A percentile compares a stretch with the other conserved stretches of the same genome.
Evolutionary conservation across 1,140 invertebrate genomes (phyloP).

Genomic region (Cecropterus lyciades): DNA sequence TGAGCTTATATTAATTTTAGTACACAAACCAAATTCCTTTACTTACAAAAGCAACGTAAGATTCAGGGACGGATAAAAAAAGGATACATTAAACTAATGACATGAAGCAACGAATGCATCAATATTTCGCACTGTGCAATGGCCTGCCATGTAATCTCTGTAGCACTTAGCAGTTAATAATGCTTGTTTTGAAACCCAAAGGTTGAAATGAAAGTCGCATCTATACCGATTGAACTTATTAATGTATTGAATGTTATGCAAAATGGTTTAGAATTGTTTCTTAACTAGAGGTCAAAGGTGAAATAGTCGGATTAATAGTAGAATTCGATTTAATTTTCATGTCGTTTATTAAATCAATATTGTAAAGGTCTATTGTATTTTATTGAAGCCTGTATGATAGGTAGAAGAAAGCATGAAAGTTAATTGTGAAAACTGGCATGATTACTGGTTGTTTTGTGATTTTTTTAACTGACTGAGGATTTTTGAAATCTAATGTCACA

Average conservation of each 20-base stretch:
- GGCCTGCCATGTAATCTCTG: conserved; percentile 8
- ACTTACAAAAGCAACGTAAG: not conserved
- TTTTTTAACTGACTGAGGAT: too few species aligned
- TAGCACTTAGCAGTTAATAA: conserved; percentile 17
- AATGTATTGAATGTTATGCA: conserved; percentile 20
- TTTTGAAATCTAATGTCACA: too few species aligned
- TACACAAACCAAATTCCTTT: too few species aligned
- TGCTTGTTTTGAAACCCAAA: conserved; percentile 20
- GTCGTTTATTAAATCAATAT: not conserved
- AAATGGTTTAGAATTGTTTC: conserved; percentile 23
- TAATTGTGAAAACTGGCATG: too few species aligned
- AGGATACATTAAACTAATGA: conserved; percentile 7
- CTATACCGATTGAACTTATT: conserved; percentile 32
- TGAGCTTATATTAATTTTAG: too few species aligned
- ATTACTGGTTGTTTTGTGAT: too few species aligned
- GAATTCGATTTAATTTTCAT: conserved; percentile 1
- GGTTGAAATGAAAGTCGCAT: conserved; percentile 31
- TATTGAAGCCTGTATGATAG: too few species aligned
- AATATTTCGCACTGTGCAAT: conserved; percentile 6
- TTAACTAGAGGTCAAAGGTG: conserved; percentile 22
- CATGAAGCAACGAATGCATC: conserved; percentile 15
- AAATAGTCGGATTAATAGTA: not conserved
- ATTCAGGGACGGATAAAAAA: conserved; percentile 1
- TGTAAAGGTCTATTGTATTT: not conserved
- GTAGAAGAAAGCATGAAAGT: too few species aligned